Evolutionary conservation across 2,797 vertebrate species (phyloP).

Genomic region (Poecilia velifera): DNA sequence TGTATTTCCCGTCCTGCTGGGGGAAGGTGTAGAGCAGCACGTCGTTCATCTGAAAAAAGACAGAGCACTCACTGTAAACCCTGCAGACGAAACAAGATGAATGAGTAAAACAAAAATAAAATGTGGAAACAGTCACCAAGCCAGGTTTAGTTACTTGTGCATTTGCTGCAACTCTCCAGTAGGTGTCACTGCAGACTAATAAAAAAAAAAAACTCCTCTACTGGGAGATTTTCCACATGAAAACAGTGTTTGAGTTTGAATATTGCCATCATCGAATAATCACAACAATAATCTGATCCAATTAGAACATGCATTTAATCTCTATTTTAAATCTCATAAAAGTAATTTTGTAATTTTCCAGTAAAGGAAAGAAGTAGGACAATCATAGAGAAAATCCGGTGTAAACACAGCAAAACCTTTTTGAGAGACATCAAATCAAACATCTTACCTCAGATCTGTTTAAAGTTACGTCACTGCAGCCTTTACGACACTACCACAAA

Average conservation of each 20-base stretch:
- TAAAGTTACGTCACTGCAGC: slow-evolving; percentile 32
- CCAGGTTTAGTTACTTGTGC: background rate
- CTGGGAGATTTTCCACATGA: background rate
- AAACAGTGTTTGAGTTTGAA: background rate
- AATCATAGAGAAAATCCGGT: background rate
- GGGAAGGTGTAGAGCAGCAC: slow-evolving; percentile 95
- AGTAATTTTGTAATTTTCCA: background rate
- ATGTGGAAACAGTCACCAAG: background rate
- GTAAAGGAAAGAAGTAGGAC: background rate
- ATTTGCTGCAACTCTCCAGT: slow-evolving; percentile 44
- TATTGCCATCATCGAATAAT: background rate
- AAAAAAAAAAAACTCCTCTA: background rate
- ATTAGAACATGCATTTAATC: background rate
- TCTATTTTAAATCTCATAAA: background rate
- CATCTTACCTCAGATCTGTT: background rate
- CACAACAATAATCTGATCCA: background rate
- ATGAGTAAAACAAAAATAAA: background rate
- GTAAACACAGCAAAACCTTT: background rate
- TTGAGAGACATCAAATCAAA: slow-evolving; percentile 1
- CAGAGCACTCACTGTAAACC: background rate
- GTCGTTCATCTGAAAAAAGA: slow-evolving; percentile 90
- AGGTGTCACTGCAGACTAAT: slow-evolving; percentile 44
- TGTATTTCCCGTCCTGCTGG: slow-evolving; percentile 95
- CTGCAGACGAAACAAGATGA: background rate
- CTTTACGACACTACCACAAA: slow-evolving; percentile 17